Conservation (phyloP, 2,113 vertebrate species). For the Ceyx melanurus region DNA sequence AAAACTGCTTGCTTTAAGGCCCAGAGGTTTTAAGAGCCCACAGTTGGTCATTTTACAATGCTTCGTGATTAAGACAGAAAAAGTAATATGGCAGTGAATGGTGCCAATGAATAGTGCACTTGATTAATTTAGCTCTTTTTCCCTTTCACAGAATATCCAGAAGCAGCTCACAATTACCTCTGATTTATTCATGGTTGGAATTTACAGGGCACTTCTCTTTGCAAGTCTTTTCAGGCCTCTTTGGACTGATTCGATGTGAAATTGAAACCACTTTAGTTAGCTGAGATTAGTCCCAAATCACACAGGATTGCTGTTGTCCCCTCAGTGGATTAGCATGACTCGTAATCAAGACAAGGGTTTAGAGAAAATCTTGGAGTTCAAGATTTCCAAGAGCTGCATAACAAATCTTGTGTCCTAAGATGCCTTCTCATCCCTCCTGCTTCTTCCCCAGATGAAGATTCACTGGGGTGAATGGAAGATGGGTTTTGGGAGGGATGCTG, state of each 20-base stretch:
- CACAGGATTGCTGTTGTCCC: not conserved
- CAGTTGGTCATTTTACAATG: not conserved
- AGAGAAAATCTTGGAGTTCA: not conserved
- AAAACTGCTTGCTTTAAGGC: not conserved
- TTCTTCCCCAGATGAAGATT: not conserved
- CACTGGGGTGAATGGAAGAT: not conserved
- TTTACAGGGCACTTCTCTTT: not conserved
- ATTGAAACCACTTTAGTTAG: not conserved
- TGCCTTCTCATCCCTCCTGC: fast-evolving
- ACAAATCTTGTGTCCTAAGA: not conserved
- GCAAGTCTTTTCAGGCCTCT: not conserved
- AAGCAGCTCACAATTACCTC: not conserved
- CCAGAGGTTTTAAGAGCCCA: not conserved
- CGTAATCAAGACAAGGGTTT: not conserved
- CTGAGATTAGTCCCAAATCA: not conserved
- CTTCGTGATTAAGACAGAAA: not conserved
- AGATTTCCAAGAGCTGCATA: not conserved
- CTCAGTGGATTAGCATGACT: not conserved
- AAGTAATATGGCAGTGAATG: not conserved
- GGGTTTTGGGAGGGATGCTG: not conserved
- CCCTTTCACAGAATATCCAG: not conserved
- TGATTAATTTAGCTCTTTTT: not conserved
- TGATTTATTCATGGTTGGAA: not conserved
- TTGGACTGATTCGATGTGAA: not conserved
- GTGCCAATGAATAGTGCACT: not conserved